Evolutionary conservation across 2,888 invertebrate genomes (phyloP), one percentile per base, ranked within the genome.

Genomic region (Acronicta leporina): DNA sequence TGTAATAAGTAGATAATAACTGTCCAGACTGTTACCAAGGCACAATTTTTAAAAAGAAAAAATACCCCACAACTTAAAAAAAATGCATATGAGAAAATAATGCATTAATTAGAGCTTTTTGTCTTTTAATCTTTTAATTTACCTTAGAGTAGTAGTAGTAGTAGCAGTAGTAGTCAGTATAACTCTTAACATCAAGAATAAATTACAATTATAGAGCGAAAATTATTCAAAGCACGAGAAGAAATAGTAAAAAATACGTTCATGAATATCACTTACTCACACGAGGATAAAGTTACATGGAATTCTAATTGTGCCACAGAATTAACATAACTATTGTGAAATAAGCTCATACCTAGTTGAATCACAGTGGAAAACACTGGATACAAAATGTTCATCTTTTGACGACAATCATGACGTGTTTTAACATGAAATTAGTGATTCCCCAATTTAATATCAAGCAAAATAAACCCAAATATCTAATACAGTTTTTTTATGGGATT

Each of bases 311-410:
- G 9, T 50, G 15, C 30, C 25, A 43, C 35, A 10, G 14, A 65
- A 55, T 68, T 68, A 50, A 55, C 60, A 68, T 70, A 52, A 48
- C 16, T 20, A 42, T 49, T 66, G 55, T 42, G 53, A 56, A 71
- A 71, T 42, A 57, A 54, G 38, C 38, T 25, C 33, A 33, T 41
- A 49, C 14, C 14, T 63, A 57, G 50, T 51, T 73, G 75, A 74
- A 63, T 74, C 73, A 73, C 13, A 14, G 40, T 51, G 54, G 52
- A 56, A 61, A 63, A 58, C 40, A 63, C 58, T 54, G 10, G 33
- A 54, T 16, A 27, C 58, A 61, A 52, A 59, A 60, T 38, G 46
- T 30, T 20, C 20, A 35, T 47, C 35, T 45, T 8, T 16, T 13
- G 13, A 44, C 43, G 15, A 61, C n/a, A 54, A 15, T 41, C 60